Conservation (phyloP, 1,140 invertebrate genomes). For the Drosophila jambulina region DNA sequence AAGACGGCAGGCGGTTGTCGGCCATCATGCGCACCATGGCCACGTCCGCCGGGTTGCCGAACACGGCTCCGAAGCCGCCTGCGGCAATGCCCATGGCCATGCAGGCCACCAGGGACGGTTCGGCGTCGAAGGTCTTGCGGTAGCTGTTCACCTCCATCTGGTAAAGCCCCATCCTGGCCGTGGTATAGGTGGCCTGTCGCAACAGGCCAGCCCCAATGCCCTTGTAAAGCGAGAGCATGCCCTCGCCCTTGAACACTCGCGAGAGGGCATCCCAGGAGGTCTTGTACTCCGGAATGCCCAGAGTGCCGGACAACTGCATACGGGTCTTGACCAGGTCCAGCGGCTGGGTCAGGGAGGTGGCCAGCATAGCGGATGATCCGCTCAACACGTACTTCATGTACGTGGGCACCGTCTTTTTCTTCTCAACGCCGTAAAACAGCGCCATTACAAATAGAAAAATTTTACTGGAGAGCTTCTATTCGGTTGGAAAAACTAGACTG, state of each 20-base stretch:
- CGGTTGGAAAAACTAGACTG: slow-evolving; percentile 6
- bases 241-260: slow-evolving; percentile 46
- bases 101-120: slow-evolving; percentile 36
- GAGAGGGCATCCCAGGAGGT: slow-evolving; percentile 50
- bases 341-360: slow-evolving; percentile 51
- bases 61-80: slow-evolving; percentile 89
- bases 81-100: slow-evolving; percentile 88
- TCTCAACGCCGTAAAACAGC: slow-evolving; percentile 14
- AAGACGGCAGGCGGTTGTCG: slow-evolving; percentile 90
- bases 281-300: slow-evolving; percentile 41
- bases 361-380: slow-evolving; percentile 58
- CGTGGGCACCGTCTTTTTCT: slow-evolving; percentile 47
- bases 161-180: slow-evolving; percentile 89
- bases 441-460: slow-evolving; percentile 23
- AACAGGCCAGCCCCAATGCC: slow-evolving; percentile 86
- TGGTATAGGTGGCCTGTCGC: slow-evolving; percentile 91
- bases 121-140: slow-evolving; percentile 13
- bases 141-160: slow-evolving; percentile 63
- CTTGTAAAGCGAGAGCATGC: slow-evolving; percentile 50
- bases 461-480: neutral
- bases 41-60: slow-evolving; percentile 92
- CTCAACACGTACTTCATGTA: slow-evolving; percentile 64
- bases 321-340: slow-evolving; percentile 65
- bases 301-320: slow-evolving; percentile 47
- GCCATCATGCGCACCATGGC: slow-evolving; percentile 91